Conservation (phyloP, 2,888 invertebrate species). For the Bursaphelenchus okinawaensis region DNA sequence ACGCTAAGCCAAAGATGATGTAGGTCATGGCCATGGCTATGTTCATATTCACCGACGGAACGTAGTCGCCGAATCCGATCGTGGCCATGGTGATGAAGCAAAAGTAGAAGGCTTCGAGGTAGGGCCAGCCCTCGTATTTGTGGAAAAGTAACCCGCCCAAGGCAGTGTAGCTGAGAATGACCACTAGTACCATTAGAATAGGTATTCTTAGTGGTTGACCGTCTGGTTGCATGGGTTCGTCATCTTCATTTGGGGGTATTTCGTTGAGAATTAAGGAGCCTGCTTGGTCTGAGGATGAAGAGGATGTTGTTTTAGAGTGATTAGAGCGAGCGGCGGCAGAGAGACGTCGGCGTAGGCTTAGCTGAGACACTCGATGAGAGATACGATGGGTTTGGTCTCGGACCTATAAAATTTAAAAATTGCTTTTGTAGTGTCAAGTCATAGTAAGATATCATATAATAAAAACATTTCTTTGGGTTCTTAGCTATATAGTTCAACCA, state of each 20-base stretch:
- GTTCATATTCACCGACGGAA: slow-evolving; percentile 55
- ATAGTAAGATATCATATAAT: too few species aligned
- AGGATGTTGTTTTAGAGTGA: slow-evolving; percentile 25
- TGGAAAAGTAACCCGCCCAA: slow-evolving; percentile 55
- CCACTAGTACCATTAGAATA: slow-evolving; percentile 55
- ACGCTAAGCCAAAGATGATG: slow-evolving; percentile 56
- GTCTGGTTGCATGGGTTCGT: slow-evolving; percentile 32
- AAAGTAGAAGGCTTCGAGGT: slow-evolving; percentile 57
- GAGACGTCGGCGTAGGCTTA: slow-evolving; percentile 23
- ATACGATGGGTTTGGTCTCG: slow-evolving; percentile 49
- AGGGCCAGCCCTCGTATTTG: slow-evolving; percentile 51
- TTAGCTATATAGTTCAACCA: too few species aligned
- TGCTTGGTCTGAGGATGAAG: slow-evolving; percentile 24
- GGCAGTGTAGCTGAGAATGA: slow-evolving; percentile 53
- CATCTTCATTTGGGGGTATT: slow-evolving; percentile 26
- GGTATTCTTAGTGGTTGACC: slow-evolving; percentile 43
- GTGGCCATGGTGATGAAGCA: slow-evolving; percentile 59
- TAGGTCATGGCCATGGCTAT: slow-evolving; percentile 57
- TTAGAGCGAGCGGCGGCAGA: slow-evolving; percentile 39
- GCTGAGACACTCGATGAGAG: slow-evolving; percentile 33
- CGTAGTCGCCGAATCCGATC: slow-evolving; percentile 57
- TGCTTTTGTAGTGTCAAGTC: too few species aligned
- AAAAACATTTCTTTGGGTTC: too few species aligned
- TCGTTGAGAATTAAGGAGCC: slow-evolving; percentile 49
- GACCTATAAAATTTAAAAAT: slow-evolving; percentile 44